phyloP scores from a whole-genome alignment of 2,888 invertebrate genomes.

The Cephus spinipes region DNA sequence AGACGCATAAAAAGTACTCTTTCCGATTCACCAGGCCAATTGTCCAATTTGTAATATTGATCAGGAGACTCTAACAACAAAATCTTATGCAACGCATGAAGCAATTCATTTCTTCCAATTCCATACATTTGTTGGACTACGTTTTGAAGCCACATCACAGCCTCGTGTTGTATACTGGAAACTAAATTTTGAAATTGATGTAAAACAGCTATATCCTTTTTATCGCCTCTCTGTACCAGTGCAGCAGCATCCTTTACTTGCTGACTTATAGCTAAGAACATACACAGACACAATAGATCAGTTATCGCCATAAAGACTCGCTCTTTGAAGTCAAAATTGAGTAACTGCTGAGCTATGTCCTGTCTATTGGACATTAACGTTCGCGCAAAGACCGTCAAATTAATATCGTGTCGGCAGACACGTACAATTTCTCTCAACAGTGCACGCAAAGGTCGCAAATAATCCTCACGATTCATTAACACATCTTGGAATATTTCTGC shows the following conservation, averaged over 20 bases:
- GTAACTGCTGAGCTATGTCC: constrained; percentile 73
- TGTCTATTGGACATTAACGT: constrained; percentile 77
- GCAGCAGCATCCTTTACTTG: constrained; percentile 78
- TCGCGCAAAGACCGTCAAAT: constrained; percentile 82
- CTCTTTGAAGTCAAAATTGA: constrained; percentile 80
- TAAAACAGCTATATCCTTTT: constrained; percentile 64
- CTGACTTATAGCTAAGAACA: constrained; percentile 82
- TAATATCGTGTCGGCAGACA: constrained; percentile 83
- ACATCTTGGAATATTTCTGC: constrained; percentile 91
- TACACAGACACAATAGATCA: constrained; percentile 87
- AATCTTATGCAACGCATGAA: constrained; percentile 83
- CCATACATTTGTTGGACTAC: constrained; percentile 81
- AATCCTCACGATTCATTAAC: constrained; percentile 89
- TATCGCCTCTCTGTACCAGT: constrained; percentile 69
- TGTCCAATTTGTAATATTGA: constrained; percentile 84
- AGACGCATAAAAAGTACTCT: constrained; percentile 81
- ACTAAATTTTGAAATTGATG: constrained; percentile 68
- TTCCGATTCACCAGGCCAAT: constrained; percentile 94
- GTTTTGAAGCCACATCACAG: constrained; percentile 90
- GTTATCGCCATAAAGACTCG: constrained; percentile 85
- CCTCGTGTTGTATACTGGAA: constrained; percentile 81
- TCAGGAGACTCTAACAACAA: constrained; percentile 83
- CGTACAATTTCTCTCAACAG: constrained; percentile 91
- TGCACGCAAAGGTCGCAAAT: constrained; percentile 85
- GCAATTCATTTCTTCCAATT: constrained; percentile 78